phyloP scores from a whole-genome alignment of 1,140 invertebrate species.

The Steinernema khuongi region DNA sequence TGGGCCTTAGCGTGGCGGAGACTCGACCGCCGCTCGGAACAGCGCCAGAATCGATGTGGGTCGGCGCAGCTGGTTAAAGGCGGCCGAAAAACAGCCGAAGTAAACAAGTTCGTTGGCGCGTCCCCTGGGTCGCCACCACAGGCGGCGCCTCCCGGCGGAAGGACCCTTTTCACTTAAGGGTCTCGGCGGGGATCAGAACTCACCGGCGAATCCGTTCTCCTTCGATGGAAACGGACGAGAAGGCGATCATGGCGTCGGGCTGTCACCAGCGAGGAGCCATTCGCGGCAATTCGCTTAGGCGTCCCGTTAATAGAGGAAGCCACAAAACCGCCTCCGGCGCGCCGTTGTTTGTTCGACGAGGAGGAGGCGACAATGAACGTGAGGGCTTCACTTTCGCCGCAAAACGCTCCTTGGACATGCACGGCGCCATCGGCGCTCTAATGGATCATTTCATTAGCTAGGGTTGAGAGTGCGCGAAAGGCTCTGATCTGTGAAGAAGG shows the following conservation, averaged over 20 bases:
- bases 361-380: background rate
- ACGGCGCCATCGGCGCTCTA: background rate
- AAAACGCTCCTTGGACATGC: background rate
- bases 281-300: background rate
- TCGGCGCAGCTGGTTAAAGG: background rate
- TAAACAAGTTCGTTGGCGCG: constrained; percentile 17
- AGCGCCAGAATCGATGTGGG: background rate
- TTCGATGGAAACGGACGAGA: background rate
- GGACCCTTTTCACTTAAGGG: no score
- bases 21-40: constrained; percentile 5
- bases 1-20: no score
- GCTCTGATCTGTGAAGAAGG: no score
- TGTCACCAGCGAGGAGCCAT: no score
- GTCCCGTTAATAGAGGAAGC: background rate
- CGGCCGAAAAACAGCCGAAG: background rate
- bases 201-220: background rate
- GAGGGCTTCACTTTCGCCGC: background rate
- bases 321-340: background rate
- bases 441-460: background rate
- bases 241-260: constrained; percentile 9
- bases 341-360: background rate
- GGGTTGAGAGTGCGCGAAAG: no score
- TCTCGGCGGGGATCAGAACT: no score
- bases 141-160: no score
- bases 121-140: no score